A percentile compares a stretch with the other conserved stretches of the same genome.
phyloP scores from a whole-genome alignment of 2,888 invertebrate genomes.

The Platycheirus rosarum region DNA sequence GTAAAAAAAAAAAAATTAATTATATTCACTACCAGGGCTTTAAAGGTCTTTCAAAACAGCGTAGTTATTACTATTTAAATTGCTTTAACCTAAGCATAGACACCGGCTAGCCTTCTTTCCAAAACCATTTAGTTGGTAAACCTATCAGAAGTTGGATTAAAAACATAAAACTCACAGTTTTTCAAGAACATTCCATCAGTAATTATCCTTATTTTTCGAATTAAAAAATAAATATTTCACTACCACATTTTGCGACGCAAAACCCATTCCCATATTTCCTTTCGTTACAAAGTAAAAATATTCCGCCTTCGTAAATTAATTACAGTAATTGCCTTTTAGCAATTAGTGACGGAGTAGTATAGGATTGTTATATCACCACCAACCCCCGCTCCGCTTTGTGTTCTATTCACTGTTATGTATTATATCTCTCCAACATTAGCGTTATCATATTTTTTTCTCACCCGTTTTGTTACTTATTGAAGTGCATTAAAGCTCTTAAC shows the following conservation, averaged over 20 bases:
- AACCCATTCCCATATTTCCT: background rate
- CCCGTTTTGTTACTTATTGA: constrained; percentile 47
- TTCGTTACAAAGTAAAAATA: constrained; percentile 40
- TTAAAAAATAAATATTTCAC: background rate
- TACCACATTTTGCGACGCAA: too few species aligned
- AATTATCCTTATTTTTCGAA: too few species aligned
- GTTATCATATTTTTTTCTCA: constrained; percentile 29
- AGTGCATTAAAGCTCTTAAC: constrained; percentile 65
- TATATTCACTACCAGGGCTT: too few species aligned
- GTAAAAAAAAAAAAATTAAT: too few species aligned
- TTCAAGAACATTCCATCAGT: too few species aligned
- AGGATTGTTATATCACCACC: constrained; percentile 41
- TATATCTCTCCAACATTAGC: constrained; percentile 33
- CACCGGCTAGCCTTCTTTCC: too few species aligned
- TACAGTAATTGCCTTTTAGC: constrained; percentile 65
- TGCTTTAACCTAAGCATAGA: too few species aligned
- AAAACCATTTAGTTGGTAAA: too few species aligned
- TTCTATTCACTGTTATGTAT: background rate
- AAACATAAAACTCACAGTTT: too few species aligned
- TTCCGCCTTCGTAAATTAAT: constrained; percentile 58
- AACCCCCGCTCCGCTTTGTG: constrained; percentile 1
- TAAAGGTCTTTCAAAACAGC: too few species aligned
- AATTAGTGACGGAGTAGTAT: constrained; percentile 46
- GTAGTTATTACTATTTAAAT: too few species aligned
- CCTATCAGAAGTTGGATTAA: too few species aligned